A percentile compares a stretch with the other conserved stretches of the same genome.
Conservation (phyloP, 2,888 invertebrate species). For the Camponotus fellah region DNA sequence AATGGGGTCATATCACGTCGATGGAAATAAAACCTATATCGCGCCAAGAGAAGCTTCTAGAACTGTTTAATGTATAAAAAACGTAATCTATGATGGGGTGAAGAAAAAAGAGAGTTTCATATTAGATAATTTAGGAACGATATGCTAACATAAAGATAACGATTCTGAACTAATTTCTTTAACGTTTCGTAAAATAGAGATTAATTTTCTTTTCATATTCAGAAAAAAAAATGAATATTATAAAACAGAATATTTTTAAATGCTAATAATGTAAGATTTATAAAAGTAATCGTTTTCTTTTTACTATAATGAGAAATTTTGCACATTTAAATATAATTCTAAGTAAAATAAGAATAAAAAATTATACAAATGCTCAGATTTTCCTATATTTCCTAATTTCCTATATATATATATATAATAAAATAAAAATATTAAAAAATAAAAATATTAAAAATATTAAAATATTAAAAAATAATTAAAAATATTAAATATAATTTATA, state of each 20-base stretch:
- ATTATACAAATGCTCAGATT: not conserved
- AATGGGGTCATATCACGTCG: constrained; percentile 42
- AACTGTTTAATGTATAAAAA: constrained; percentile 9
- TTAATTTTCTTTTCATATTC: not conserved
- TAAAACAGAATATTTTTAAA: not conserved
- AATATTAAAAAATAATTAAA: too few species aligned
- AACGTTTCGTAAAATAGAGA: not conserved
- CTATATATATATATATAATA: too few species aligned
- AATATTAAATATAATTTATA: too few species aligned
- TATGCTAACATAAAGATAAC: not conserved
- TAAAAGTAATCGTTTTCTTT: not conserved
- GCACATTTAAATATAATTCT: not conserved
- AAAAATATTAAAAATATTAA: too few species aligned
- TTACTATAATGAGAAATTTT: not conserved
- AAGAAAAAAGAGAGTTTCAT: constrained; percentile 8
- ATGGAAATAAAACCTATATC: not conserved
- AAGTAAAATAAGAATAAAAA: not conserved
- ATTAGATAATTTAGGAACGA: not conserved
- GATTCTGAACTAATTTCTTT: not conserved
- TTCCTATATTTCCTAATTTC: too few species aligned
- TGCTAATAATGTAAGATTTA: not conserved
- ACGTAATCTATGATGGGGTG: not conserved
- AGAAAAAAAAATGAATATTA: not conserved
- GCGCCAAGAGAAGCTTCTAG: constrained; percentile 9
- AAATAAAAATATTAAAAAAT: too few species aligned